phyloP scores from a whole-genome alignment of 2,888 invertebrate species.

The Calliopum simillimum region DNA sequence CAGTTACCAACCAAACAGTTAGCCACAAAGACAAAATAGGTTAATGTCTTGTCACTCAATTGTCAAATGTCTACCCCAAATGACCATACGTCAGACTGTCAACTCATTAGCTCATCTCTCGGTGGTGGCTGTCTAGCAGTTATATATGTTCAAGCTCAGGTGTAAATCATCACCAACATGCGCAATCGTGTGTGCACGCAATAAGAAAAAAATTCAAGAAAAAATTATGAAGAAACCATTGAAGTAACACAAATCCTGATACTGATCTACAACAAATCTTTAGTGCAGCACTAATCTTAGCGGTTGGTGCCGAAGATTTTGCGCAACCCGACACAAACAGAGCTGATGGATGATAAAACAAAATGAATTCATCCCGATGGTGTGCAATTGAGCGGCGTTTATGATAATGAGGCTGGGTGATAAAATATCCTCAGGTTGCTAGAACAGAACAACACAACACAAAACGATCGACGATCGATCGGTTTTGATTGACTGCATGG shows the following conservation, averaged over 20 bases:
- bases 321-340: too few species aligned
- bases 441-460: not conserved
- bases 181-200: not conserved
- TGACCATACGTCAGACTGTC: not conserved
- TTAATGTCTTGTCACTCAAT: conserved; percentile 19
- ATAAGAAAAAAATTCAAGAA: not conserved
- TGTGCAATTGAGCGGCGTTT: conserved; percentile 15
- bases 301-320: too few species aligned
- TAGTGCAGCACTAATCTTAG: too few species aligned
- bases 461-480: not conserved
- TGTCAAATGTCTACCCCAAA: conserved; percentile 8
- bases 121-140: not conserved
- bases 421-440: conserved; percentile 20
- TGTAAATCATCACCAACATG: conserved; percentile 12
- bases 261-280: not conserved
- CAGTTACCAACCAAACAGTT: too few species aligned
- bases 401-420: conserved; percentile 25
- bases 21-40: not conserved
- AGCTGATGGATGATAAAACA: too few species aligned
- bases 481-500: not conserved
- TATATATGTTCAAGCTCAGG: conserved; percentile 12
- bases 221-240: conserved; percentile 1
- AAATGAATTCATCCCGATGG: not conserved
- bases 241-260: conserved; percentile 8
- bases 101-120: conserved; percentile 10